Evolutionary conservation across 1,140 invertebrate species (phyloP), one percentile per base, ranked within the genome.

Genomic region (Brachionus calyciflorus): DNA sequence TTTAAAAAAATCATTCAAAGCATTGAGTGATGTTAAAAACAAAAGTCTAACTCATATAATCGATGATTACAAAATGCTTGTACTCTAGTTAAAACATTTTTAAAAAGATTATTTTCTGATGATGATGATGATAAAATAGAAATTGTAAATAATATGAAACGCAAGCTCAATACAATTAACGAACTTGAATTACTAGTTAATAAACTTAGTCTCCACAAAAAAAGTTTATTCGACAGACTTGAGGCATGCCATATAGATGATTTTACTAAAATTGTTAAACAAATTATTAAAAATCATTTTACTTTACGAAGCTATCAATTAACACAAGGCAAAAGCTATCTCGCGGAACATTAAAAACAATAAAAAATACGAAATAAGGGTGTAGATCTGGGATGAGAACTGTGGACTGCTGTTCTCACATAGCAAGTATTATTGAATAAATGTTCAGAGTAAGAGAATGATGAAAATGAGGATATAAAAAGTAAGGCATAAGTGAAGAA

Each of bases 201-300:
- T n/a, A n/a, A n/a, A n/a, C n/a, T n/a, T n/a, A 57, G 14, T 26
- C 49, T 51, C 4, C 21, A 57, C 53, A 57, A 57, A 57, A 57
- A 57, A 57, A 57, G 28, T 57, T 26, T 28, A 57, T 57, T 33
- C 28, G 53, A 26, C 24, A 57, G 28, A 57, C 14, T 57, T 26
- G 53, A 57, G 21, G 14, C 7, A 57, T 28, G 28, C n/a, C 12
- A 26, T 28, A 30, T 28, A n/a, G 28, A 28, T 3, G 26, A 57
- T 57, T 57, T 57, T 57, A 19, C 53, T 26, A 21, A 57, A 57
- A 26, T 57, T 57, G 26, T 26, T 57, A 26, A 28, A 57, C 14
- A 57, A 26, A n/a, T 57, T 6, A 57, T 57, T 5, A 26, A 57
- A 14, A 30, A 3, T 33, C 14, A 33, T 26, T 14, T 57, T 1